phyloP scores from a whole-genome alignment of 2,888 invertebrate species.

The Geotrupes spiniger region DNA sequence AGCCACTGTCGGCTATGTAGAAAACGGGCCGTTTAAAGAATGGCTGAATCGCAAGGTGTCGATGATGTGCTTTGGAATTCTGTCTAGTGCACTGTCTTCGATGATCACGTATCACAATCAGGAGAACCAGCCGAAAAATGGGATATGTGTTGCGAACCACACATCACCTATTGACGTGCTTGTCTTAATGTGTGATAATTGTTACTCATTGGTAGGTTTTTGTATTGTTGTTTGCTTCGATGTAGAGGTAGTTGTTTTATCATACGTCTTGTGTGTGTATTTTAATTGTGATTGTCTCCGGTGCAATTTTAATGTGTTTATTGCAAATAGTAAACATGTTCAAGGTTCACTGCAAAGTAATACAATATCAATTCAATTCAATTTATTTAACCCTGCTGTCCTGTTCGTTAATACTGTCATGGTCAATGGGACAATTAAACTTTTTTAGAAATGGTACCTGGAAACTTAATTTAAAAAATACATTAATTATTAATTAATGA shows the following conservation, averaged over 20 bases:
- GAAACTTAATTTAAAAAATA: no score
- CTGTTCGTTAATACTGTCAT: no score
- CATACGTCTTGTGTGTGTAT: background rate
- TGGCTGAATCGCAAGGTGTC: slow-evolving; percentile 77
- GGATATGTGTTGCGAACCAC: slow-evolving; percentile 98
- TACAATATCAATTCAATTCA: no score
- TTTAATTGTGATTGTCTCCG: background rate
- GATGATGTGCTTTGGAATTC: slow-evolving; percentile 87
- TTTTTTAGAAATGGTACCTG: no score
- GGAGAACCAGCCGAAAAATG: slow-evolving; percentile 77
- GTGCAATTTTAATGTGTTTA: no score
- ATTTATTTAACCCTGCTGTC: no score
- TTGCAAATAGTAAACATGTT: no score
- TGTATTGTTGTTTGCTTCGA: slow-evolving; percentile 6
- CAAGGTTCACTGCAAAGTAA: no score
- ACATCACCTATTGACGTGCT: slow-evolving; percentile 98
- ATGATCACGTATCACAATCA: slow-evolving; percentile 83
- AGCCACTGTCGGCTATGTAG: slow-evolving; percentile 80
- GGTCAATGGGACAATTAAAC: no score
- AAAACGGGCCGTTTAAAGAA: slow-evolving; percentile 74
- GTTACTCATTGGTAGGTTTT: slow-evolving; percentile 90
- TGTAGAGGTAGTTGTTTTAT: background rate
- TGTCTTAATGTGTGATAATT: slow-evolving; percentile 94
- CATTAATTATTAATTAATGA: no score
- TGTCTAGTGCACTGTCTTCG: slow-evolving; percentile 88